Evolutionary conservation across 2,797 vertebrate genomes (phyloP).

Genomic region (Sarcophilus harrisii): DNA sequence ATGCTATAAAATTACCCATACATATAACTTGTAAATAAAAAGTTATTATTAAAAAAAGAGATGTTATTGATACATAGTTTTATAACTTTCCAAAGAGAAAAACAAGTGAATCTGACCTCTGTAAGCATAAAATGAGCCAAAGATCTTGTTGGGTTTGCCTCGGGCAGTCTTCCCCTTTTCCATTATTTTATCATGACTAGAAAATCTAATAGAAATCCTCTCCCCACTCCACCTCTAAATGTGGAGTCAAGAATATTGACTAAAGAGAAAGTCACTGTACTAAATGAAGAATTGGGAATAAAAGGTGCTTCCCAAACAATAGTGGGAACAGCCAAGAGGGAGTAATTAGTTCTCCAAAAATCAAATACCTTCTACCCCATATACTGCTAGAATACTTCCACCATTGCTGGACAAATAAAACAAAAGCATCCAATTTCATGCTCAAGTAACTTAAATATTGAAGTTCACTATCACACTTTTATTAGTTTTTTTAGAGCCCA

Average conservation of each 20-base stretch:
- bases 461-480: not conserved
- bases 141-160: not conserved
- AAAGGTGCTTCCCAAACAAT: not conserved
- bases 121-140: not conserved
- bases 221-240: not conserved
- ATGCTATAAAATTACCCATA: no score
- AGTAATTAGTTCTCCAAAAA: not conserved
- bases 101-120: not conserved
- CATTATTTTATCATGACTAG: not conserved
- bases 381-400: not conserved
- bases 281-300: not conserved
- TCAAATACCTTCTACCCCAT: not conserved
- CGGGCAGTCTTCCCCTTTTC: not conserved
- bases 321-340: not conserved
- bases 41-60: not conserved
- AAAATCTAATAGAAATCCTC: not conserved
- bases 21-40: no score
- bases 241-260: not conserved
- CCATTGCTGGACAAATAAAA: not conserved
- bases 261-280: not conserved
- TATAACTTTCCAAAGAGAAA: not conserved
- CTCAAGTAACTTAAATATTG: not conserved
- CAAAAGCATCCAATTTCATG: not conserved
- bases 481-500: not conserved
- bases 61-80: not conserved